Base-by-base conservation (phyloP, 1,140 invertebrate genomes). In the Drosophila mauritiana region DNA sequence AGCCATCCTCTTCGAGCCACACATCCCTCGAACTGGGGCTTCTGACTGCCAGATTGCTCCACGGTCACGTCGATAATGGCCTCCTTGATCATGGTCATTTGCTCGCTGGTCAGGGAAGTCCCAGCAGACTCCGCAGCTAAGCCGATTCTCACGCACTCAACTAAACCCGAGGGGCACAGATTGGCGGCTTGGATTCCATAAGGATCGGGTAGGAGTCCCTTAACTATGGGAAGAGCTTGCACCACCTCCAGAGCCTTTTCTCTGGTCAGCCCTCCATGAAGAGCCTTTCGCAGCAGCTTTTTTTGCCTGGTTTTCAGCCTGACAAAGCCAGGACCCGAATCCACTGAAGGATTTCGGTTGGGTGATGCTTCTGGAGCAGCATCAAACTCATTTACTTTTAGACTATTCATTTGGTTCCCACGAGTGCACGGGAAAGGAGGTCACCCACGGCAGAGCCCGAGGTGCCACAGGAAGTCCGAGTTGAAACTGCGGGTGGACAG, bases 401-500 rank as follows among this genome's bases (percentile, higher is more conserved):
- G 10, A 34, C 48, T 51, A 17, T 51, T 51, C 48, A 51, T 51
- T 51, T 51, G 48, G 10, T 51, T 51, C 48, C 48, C 48, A 51
- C 48, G 48, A 51, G 48, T 51, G 27, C 48, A 51, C 48, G 48
- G 48, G 48, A 51, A 51, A 15, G 27, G n/a, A 51, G 48, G 48
- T 51, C 48, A 25, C 48, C 48, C 48, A 51, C 48, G n/a, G 4
- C 48, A 51, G 48, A 51, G 48, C 48, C 48, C 48, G 48, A 51
- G 48, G 8, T 51, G 48, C 27, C 48, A 25, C 48, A 51, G 27
- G 48, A 51, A 51, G 48, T 51, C 48, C 31, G 48, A 8, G 34
- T 34, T 51, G 10, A 51, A 51, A 51, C 48, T 51, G 48, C 48
- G 48, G 27, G n/a, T 51, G 25, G 48, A 51, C 48, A 51, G 48